Evolutionary conservation across 2,888 invertebrate species (phyloP).

Genomic region (Chrysolina haemoptera): DNA sequence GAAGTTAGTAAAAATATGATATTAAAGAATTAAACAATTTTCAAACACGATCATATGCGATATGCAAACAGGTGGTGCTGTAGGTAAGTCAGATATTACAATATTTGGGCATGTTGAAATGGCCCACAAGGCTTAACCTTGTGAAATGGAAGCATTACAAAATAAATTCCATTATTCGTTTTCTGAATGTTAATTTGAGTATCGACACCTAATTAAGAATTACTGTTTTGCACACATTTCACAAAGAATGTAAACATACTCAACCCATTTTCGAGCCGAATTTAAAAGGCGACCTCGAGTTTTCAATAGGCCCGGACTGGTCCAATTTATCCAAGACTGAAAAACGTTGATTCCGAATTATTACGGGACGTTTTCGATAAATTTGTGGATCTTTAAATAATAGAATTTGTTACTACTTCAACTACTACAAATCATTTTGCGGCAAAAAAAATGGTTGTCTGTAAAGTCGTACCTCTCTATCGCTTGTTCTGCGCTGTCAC

Average conservation of each 20-base stretch:
- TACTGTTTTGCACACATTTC: conserved; percentile 27
- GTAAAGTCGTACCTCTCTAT: too few species aligned
- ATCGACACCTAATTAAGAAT: conserved; percentile 21
- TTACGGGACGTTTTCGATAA: too few species aligned
- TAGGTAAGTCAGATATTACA: background rate
- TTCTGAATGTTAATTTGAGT: conserved; percentile 8
- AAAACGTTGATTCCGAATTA: too few species aligned
- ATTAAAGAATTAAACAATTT: too few species aligned
- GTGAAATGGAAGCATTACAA: conserved; percentile 5
- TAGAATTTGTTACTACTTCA: too few species aligned
- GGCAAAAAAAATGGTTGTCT: too few species aligned
- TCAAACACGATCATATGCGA: too few species aligned
- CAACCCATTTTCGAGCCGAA: conserved; percentile 31
- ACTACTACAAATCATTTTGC: too few species aligned
- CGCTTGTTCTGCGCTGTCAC: too few species aligned
- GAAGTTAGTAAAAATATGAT: too few species aligned
- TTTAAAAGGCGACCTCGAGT: conserved; percentile 1
- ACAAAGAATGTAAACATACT: conserved; percentile 38
- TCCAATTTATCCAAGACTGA: background rate
- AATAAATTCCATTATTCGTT: conserved; percentile 9
- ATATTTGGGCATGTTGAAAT: conserved; percentile 2
- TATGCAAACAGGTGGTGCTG: too few species aligned
- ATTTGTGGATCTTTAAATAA: too few species aligned
- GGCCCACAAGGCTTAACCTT: conserved; percentile 1
- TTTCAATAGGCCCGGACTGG: background rate